A percentile compares a stretch with the other conserved stretches of the same genome.
Conservation (phyloP, 2,797 vertebrate genomes). For the Pantherophis alleghaniensis region DNA sequence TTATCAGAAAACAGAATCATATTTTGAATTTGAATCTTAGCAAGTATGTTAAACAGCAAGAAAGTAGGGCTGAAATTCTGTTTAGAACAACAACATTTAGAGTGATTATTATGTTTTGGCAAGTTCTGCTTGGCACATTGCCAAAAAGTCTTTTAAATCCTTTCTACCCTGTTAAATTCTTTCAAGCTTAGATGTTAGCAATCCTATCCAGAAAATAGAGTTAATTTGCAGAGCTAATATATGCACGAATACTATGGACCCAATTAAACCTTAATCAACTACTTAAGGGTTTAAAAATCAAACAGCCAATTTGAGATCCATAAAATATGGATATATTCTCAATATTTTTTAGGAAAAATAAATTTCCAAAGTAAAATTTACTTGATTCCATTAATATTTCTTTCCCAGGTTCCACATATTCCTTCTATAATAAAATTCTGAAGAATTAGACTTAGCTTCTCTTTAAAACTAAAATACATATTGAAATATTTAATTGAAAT, state of each 20-base stretch:
- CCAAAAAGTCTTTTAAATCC: background rate
- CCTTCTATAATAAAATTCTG: background rate
- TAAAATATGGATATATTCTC: background rate
- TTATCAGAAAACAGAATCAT: background rate
- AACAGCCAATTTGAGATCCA: background rate
- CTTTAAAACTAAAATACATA: background rate
- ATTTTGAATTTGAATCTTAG: background rate
- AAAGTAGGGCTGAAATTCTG: background rate
- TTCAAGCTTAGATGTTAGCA: background rate
- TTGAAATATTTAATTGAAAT: conserved; percentile 9
- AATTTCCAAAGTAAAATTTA: background rate
- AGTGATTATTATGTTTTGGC: background rate
- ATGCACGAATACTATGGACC: background rate
- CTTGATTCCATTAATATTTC: background rate
- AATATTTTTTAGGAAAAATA: background rate
- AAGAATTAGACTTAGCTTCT: background rate
- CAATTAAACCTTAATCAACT: background rate
- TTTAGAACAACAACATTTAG: background rate
- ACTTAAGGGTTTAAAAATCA: background rate
- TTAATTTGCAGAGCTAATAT: background rate
- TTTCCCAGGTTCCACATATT: background rate
- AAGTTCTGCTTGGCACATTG: background rate
- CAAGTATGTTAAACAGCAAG: background rate
- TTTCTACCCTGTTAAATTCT: background rate
- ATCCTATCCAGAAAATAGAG: background rate